phyloP scores from a whole-genome alignment of 2,888 invertebrate species.

The Noctua janthe region DNA sequence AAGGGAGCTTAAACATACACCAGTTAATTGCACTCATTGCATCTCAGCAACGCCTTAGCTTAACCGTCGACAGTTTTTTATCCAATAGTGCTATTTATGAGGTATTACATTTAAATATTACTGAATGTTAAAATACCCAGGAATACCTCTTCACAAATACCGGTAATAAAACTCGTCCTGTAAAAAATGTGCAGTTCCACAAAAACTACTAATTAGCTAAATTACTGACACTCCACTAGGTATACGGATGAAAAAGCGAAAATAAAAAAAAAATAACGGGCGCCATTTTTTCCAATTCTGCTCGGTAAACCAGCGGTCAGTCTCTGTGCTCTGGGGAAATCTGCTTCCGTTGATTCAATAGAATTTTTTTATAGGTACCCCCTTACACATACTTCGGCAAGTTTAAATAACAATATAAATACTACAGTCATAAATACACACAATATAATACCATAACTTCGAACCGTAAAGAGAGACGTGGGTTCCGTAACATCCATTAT shows the following conservation, averaged over 20 bases:
- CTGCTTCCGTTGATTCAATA: constrained; percentile 83
- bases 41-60: too few relatives aligned
- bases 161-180: background rate
- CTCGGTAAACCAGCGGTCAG: constrained; percentile 80
- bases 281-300: constrained; percentile 78
- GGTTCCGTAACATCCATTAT: constrained; percentile 21
- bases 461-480: background rate
- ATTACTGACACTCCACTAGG: constrained; percentile 48
- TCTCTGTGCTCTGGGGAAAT: constrained; percentile 83
- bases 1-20: background rate
- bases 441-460: constrained; percentile 8
- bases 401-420: constrained; percentile 80
- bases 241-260: constrained; percentile 43
- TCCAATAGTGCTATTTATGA: background rate
- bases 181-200: background rate
- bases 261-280: constrained; percentile 45
- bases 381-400: constrained; percentile 70
- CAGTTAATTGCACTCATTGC: background rate
- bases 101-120: too few relatives aligned
- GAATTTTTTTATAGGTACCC: constrained; percentile 76
- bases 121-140: background rate
- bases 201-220: constrained; percentile 57
- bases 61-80: too few relatives aligned
- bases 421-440: constrained; percentile 51
- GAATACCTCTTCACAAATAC: background rate